Evolutionary conservation across 1,140 invertebrate species (phyloP), one percentile per base, ranked within the genome.

Genomic region (Aphelinus atriplicis): DNA sequence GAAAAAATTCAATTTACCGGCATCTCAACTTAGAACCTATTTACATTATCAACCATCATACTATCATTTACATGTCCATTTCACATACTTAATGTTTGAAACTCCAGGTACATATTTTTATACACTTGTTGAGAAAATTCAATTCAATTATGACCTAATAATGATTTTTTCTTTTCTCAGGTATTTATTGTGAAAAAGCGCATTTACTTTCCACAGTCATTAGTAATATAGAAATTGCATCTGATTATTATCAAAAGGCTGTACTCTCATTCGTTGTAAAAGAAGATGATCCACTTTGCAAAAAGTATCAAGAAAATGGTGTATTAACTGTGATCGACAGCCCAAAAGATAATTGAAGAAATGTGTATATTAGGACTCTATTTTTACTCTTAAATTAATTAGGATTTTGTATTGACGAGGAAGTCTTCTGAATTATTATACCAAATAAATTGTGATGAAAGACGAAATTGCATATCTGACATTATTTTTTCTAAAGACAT

Each of bases 41-140:
- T 86, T 99, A 3, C 98, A 99, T 85, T 99, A 99, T 87, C 97
- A 97, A 83, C 98, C 98, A 3, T 96, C 96, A 0, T 99, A 97
- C 88, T 98, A 98, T 88, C 97, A 99, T 88, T 88, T 99, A 6
- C 98, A 99, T 83, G 91, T 99, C 2, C 97, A 99, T 87, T 97
- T 98, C 81, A 95, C 94, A n/a, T 92, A 93, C 75, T 82, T 98
- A 1, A 90, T 92, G 70, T 93, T 93, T 87, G 94, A 96, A 79
- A 92, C 94, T 2, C 94, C 95, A 68, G 95, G 95, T 89, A 89
- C 67, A 46, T 57, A 10, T 56, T 0, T 46, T 51, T 67, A 47
- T 10, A 67, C 10, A 45, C 43, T 26, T 60, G 6, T 67, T 63
- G n/a, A 61, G 26, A 26, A 26, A 26, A 26, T 26, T 26, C 26